Conservation (phyloP, 2,113 vertebrate species). For the Mohoua ochrocephala region DNA sequence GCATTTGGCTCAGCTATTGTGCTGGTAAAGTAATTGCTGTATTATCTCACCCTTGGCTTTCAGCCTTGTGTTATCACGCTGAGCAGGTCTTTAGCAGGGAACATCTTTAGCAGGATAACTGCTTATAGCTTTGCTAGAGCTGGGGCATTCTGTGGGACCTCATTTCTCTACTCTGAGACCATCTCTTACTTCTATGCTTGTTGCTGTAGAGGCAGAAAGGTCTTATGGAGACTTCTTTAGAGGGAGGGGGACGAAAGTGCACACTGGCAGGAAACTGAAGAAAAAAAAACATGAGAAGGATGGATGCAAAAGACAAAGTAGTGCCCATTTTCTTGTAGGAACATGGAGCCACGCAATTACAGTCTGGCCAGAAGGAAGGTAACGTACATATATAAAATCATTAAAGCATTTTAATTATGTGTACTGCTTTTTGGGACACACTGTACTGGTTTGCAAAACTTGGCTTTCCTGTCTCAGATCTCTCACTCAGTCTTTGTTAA, state of each 20-base stretch:
- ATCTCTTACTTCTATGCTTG: background rate
- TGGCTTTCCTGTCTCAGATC: background rate
- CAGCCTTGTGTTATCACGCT: constrained; percentile 45
- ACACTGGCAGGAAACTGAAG: background rate
- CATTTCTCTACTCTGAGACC: background rate
- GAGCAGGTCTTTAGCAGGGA: constrained; percentile 42
- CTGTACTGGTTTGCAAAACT: background rate
- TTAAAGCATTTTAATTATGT: background rate
- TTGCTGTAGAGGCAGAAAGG: background rate
- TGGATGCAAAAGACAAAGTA: background rate
- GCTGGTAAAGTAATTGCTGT: constrained; percentile 57
- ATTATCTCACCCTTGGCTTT: constrained; percentile 69
- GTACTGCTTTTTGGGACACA: background rate
- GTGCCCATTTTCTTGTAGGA: background rate
- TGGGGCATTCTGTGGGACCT: background rate
- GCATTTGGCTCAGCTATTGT: constrained; percentile 21
- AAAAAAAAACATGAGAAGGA: background rate
- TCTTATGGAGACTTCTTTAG: background rate
- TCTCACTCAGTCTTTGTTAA: background rate
- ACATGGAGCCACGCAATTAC: background rate
- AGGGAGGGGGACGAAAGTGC: background rate
- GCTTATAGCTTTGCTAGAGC: constrained; percentile 3
- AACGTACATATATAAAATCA: background rate
- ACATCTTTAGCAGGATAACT: constrained; percentile 43
- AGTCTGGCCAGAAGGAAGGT: background rate